These are phyloP conservation scores for Tyria jacobaeae DNA, from an alignment of 2,888 invertebrate species.

Conservation along the genomic window DNA sequence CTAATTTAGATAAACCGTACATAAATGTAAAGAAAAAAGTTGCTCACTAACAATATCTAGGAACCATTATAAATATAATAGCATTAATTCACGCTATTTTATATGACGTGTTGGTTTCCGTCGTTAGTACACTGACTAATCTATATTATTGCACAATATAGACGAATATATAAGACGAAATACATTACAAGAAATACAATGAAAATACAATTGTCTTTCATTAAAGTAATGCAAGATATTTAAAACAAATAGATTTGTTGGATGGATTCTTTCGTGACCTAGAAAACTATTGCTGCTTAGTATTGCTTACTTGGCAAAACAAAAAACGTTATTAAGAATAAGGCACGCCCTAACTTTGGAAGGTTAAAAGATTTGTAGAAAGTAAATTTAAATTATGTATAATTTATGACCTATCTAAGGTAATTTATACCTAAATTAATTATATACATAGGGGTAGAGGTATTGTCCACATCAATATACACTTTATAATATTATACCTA, in stretches of 20 bases:
- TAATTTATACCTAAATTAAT: too few relatives aligned
- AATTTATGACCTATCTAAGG: too few relatives aligned
- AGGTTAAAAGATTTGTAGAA: too few relatives aligned
- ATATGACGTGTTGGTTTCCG: background rate
- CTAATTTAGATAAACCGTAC: background rate
- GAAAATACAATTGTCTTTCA: background rate
- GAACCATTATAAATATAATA: background rate
- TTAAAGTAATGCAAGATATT: background rate
- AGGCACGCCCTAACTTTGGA: background rate
- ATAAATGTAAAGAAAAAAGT: background rate
- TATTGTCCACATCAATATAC: too few relatives aligned
- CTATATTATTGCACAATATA: background rate
- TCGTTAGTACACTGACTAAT: background rate
- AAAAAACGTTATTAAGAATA: background rate
- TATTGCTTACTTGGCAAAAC: background rate
- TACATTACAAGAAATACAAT: background rate
- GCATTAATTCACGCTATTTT: background rate
- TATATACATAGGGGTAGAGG: too few relatives aligned
- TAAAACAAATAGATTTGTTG: background rate
- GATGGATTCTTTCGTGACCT: background rate
- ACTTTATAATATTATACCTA: too few relatives aligned
- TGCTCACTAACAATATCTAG: background rate
- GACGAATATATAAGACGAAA: background rate
- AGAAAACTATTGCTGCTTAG: constrained; percentile 1
- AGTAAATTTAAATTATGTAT: too few relatives aligned